Evolutionary conservation across 2,797 vertebrate genomes (phyloP), one percentile per base, ranked within the genome.

Genomic region (Ctenochaetus hawaiiensis): DNA sequence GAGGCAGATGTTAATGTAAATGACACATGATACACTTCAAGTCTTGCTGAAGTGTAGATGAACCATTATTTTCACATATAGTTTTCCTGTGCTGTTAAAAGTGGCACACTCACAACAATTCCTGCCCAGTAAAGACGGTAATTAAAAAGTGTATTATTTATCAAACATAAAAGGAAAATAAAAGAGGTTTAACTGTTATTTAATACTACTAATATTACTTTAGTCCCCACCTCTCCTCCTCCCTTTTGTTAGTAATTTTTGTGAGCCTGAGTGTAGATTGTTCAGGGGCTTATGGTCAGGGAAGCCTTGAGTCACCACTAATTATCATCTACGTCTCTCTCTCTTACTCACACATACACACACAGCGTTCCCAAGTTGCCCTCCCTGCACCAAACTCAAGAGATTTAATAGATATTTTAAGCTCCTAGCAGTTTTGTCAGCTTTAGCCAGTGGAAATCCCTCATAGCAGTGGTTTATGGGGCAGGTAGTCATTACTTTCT

Each of bases 221-320:
- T n/a, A 34, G 16, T 23, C 10, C 26, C 43, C 47, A 48, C 49
- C 17, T 34, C 22, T 48, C 66, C 39, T 37, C 67, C 47, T 75
- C 57, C 59, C 39, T 2, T 8, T 39, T 78, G 67, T 71, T 83
- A 81, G 71, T 93, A 90, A 91, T 89, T 92, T 93, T 87, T 76
- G 77, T 53, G 79, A 89, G 87, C 90, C 92, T 85, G 81, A 90
- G 80, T 88, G 87, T 78, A 88, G 80, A 86, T 88, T 88, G 86
- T 92, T 93, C 87, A 83, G 80, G 78, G 93, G 91, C 94, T 94
- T 93, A 93, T 80, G 83, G 81, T 81, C 78, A 75, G 77, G 80
- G 90, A 93, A 86, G 77, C 81, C 81, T 81, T 92, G 83, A 93
- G 88, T 93, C 91, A 90, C 84, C 81, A 88, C 78, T 88, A 89